Percentiles rank a stretch among this genome's conserved stretches.
Evolutionary conservation across 2,113 vertebrate species (phyloP).

Genomic region (Dinomys branickii): DNA sequence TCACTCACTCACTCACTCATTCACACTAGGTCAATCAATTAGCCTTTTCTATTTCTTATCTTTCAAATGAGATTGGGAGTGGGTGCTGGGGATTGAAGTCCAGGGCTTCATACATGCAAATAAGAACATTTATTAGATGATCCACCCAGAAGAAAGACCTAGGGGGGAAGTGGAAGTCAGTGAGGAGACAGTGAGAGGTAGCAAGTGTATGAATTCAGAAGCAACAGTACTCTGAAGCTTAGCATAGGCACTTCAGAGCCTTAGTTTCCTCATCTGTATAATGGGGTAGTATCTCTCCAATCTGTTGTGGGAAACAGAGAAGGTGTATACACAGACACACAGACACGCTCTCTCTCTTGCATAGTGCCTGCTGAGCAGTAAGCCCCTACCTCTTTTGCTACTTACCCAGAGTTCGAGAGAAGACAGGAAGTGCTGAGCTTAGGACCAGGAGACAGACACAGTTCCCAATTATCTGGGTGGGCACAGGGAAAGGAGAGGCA

Average conservation of each 20-base stretch:
- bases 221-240: neutral
- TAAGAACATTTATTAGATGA: neutral
- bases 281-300: neutral
- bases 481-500: neutral
- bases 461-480: constrained; percentile 95
- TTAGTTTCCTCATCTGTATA: constrained; percentile 1
- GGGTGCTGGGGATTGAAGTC: neutral
- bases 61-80: neutral
- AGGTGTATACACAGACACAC: neutral
- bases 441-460: constrained; percentile 96
- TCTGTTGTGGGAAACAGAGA: constrained; percentile 17
- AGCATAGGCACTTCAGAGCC: neutral
- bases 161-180: neutral
- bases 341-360: no score
- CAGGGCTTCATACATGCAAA: neutral
- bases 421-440: constrained; percentile 96
- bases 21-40: neutral
- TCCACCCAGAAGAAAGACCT: constrained; percentile 13
- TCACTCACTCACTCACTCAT: neutral
- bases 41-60: neutral
- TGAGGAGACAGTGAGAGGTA: neutral
- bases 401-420: constrained; percentile 97
- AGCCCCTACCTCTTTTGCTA: neutral
- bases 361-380: neutral
- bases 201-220: constrained; percentile 5